Evolutionary conservation across 2,888 invertebrate genomes (phyloP), one percentile per base, ranked within the genome.

Genomic region (Caenorhabditis sulstoni): DNA sequence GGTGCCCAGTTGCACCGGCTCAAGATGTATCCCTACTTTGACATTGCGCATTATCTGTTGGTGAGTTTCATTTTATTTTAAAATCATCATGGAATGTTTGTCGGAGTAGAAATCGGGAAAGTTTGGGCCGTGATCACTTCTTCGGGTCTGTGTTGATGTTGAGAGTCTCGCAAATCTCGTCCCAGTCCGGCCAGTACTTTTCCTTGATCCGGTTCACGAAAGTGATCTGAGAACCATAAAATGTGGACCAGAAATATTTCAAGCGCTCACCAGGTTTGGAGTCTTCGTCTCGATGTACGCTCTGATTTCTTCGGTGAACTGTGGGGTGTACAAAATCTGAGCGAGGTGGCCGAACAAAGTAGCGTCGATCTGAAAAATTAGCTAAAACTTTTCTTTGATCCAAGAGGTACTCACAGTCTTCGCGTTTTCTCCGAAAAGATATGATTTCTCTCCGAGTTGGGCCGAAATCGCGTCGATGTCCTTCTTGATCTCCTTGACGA

Each of bases 11-110:
- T 99, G 93, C 96, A 96, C 89, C 97, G 98, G 92, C 79, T 98
- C 88, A 97, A 98, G 93, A 99, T 99, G 98, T 99, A 95, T 91
- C 99, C 99, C 67, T 98, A 97, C 93, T 99, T 99, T 92, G 98
- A 99, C 92, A 94, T 97, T 90, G 97, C 97, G 88, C 97, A 99
- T 92, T 96, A 95, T 92, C 93, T 96, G 14, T 66, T 89, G 81
- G 89, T 89, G 35, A 82, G 86, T 81, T 66, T 39, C 47, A 45
- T 23, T 55, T 57, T 66, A 20, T 55, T 12, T 22, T 22, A 49
- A 49, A 39, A 23, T 52, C 22, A 16, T 47, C 4, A 16, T 7
- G 29, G 29, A 29, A 29, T 29, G 29, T 29, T 3, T 5, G 29
- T 29, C 4, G 3, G 29, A 29, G 29, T 5, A 29, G 29, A 7